These are phyloP conservation scores for Rhadinocentrus ornatus DNA, from an alignment of 2,797 vertebrate species.

Conservation along the genomic window DNA sequence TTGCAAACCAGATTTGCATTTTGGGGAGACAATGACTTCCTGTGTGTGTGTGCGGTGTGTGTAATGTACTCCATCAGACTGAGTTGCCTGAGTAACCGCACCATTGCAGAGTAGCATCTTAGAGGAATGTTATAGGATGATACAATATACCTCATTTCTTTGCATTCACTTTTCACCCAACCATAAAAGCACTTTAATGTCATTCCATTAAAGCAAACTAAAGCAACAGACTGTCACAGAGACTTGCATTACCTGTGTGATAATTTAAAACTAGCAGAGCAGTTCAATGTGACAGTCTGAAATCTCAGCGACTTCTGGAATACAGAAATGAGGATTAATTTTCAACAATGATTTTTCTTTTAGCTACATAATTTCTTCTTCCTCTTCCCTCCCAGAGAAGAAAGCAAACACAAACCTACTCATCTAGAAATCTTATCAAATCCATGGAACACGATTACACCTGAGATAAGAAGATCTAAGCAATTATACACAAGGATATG, in stretches of 20 bases:
- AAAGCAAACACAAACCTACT: constrained; percentile 42
- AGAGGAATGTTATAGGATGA: constrained; percentile 24
- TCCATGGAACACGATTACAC: constrained; percentile 43
- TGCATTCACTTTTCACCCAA: constrained; percentile 51
- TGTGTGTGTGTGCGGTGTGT: constrained; percentile 46
- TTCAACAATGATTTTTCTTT: constrained; percentile 48
- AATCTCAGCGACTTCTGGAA: constrained; percentile 57
- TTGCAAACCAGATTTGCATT: constrained; percentile 64
- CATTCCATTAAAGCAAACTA: constrained; percentile 64
- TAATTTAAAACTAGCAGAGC: constrained; percentile 64
- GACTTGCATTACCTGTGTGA: constrained; percentile 69
- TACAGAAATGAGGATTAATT: constrained; percentile 71
- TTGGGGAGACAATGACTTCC: constrained; percentile 51
- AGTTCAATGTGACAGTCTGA: constrained; percentile 56
- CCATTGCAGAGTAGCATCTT: constrained; percentile 28
- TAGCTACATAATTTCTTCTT: constrained; percentile 36
- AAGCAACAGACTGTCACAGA: constrained; percentile 65
- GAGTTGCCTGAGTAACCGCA: constrained; percentile 59
- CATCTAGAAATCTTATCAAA: constrained; percentile 56
- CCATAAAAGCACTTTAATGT: constrained; percentile 69
- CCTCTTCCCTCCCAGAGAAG: constrained; percentile 20
- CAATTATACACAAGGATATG: constrained; percentile 53
- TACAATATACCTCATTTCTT: constrained; percentile 30
- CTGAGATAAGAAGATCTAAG: constrained; percentile 65
- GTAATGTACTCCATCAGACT: constrained; percentile 49